Evolutionary conservation across 2,888 invertebrate species (phyloP), one percentile per base, ranked within the genome.

Genomic region (Antheraea yamamai): DNA sequence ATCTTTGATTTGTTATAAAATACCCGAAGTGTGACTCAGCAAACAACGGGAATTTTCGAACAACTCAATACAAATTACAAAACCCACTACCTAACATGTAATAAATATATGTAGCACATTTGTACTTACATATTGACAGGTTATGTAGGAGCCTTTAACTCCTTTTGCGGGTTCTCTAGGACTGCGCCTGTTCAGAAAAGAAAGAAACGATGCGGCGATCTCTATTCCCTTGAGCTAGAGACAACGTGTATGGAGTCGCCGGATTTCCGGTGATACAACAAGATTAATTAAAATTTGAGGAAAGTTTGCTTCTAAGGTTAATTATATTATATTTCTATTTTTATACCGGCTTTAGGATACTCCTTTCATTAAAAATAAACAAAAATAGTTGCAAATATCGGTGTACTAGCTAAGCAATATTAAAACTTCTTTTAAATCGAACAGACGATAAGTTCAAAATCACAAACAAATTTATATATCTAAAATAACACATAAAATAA

Each of bases 91-190:
- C 80, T 78, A 82, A 83, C 77, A 76, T 80, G 81, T 79, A 82
- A 81, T 81, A 76, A 47, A 74, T 70, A 20, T 66, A 77, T 80
- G 84, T 82, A 87, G 82, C 85, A 87, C 89, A 92, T 89, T 83
- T 81, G 87, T 93, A 95, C 95, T 95, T 91, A 95, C 95, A 88
- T 93, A 94, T 89, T 94, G 90, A 95, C 95, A 95, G 95, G 95
- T 95, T 95, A 95, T 91, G 94, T 94, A 95, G 95, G 95, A 95
- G 95, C 94, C 94, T 94, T 94, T 93, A 93, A 95, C 95, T 95
- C 95, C 95, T 95, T 94, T 93, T 92, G 92, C 94, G 93, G 89
- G 92, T 94, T 93, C 89, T 88, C 93, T 91, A 90, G 92, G 92
- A 95, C 95, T 95, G 95, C 95, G 94, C 94, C 92, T 94, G 94